phyloP scores from a whole-genome alignment of 1,140 invertebrate species.

The Zaprionus capensis region DNA sequence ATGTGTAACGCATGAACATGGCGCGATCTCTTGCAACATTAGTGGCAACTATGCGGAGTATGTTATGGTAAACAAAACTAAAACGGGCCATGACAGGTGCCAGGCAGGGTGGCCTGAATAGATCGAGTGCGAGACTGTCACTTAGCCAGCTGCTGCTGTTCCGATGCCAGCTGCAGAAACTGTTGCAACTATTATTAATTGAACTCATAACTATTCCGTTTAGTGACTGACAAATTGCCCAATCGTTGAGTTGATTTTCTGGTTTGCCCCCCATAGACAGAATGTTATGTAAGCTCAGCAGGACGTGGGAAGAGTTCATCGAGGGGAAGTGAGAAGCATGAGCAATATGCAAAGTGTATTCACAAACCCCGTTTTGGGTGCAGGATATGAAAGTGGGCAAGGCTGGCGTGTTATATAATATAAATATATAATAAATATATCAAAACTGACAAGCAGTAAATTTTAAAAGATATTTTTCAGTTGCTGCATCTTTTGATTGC shows the following conservation, averaged over 20 bases:
- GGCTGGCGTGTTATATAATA: not conserved
- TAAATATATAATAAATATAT: not conserved
- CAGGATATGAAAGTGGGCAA: not conserved
- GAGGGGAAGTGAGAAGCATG: not conserved
- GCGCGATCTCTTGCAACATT: conserved; percentile 61
- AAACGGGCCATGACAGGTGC: conserved; percentile 20
- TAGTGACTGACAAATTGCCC: not conserved
- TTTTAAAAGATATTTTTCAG: not conserved
- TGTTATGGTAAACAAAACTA: conserved; percentile 35
- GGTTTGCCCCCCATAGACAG: not conserved
- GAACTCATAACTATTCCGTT: conserved; percentile 2
- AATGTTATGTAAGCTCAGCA: conserved; percentile 5
- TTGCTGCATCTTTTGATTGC: not conserved
- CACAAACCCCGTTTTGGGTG: not conserved
- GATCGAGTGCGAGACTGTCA: not conserved
- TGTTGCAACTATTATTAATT: conserved; percentile 2
- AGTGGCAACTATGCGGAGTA: conserved; percentile 53
- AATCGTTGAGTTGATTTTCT: not conserved
- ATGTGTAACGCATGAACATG: conserved; percentile 56
- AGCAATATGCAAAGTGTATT: not conserved
- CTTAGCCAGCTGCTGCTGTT: not conserved
- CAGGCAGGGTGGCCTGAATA: not conserved
- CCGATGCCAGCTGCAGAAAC: not conserved
- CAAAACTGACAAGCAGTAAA: not conserved
- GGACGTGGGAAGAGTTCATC: not conserved